These are phyloP conservation scores for Drosophila anomelani DNA, from an alignment of 2,888 invertebrate species.

Conservation along the genomic window DNA sequence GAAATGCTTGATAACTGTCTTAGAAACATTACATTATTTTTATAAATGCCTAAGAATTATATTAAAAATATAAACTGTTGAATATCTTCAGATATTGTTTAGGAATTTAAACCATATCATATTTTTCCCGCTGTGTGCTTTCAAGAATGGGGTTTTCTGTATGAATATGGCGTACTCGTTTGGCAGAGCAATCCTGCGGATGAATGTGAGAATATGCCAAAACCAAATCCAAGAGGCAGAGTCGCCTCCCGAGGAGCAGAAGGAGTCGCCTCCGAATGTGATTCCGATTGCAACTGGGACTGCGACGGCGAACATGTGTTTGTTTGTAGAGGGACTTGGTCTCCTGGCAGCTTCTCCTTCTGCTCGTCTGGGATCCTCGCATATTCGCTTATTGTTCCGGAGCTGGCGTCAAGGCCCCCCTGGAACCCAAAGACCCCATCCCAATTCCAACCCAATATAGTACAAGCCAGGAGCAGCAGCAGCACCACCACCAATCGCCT, in stretches of 20 bases:
- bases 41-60: too few species aligned
- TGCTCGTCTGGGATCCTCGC: slow-evolving; percentile 29
- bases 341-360: slow-evolving; percentile 19
- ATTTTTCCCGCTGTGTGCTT: not conserved
- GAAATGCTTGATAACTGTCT: rapidly evolving
- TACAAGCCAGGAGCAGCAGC: slow-evolving; percentile 6
- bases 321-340: slow-evolving; percentile 42
- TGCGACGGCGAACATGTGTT: slow-evolving; percentile 38
- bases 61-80: not conserved
- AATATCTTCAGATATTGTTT: not conserved
- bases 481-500: slow-evolving; percentile 52
- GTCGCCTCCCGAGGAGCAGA: slow-evolving; percentile 20
- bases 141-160: slow-evolving; percentile 26
- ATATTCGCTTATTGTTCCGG: slow-evolving; percentile 70
- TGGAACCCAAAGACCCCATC: not conserved
- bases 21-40: not conserved
- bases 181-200: slow-evolving; percentile 47
- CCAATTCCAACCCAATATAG: slow-evolving; percentile 11
- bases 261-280: slow-evolving; percentile 20
- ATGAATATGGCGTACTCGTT: slow-evolving; percentile 56
- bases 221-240: slow-evolving; percentile 45
- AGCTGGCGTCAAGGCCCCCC: slow-evolving; percentile 37
- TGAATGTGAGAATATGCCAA: slow-evolving; percentile 49
- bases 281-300: slow-evolving; percentile 13
- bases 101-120: too few species aligned